These are phyloP conservation scores for Pleuronectes platessa DNA, from an alignment of 2,113 vertebrate genomes.

Conservation along the genomic window DNA sequence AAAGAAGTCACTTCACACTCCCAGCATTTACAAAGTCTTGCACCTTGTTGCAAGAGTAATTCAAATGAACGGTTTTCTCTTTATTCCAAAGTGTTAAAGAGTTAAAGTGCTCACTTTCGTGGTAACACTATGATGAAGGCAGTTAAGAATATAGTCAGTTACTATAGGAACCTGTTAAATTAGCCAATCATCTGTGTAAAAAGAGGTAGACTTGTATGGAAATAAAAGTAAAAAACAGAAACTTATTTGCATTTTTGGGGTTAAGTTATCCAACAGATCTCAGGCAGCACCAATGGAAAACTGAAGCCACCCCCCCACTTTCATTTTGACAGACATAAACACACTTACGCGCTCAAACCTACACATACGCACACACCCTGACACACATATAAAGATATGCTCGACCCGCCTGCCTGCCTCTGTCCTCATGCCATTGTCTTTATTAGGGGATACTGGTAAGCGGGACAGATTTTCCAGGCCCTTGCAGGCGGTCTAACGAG, in stretches of 20 bases:
- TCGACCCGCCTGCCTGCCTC: slow-evolving; percentile 64
- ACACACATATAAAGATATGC: slow-evolving; percentile 52
- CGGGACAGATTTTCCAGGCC: slow-evolving; percentile 76
- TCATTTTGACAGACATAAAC: slow-evolving; percentile 71
- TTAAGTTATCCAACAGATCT: slow-evolving; percentile 46
- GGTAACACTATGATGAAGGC: background rate
- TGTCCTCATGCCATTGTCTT: slow-evolving; percentile 72
- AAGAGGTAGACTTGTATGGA: slow-evolving; percentile 29
- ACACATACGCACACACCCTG: slow-evolving; percentile 42
- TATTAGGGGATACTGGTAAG: slow-evolving; percentile 79
- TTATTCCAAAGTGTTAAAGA: slow-evolving; percentile 1
- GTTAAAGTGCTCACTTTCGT: background rate
- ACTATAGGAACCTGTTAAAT: slow-evolving; percentile 15
- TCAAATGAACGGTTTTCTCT: background rate
- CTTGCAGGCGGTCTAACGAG: slow-evolving; percentile 72
- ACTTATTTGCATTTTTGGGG: slow-evolving; percentile 51
- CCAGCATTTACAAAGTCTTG: background rate
- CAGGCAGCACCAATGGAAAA: slow-evolving; percentile 65
- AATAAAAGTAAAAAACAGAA: slow-evolving; percentile 56
- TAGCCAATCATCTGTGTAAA: slow-evolving; percentile 1
- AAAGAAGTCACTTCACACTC: background rate
- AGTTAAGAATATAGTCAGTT: background rate
- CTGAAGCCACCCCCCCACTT: slow-evolving; percentile 62
- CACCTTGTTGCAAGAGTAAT: background rate
- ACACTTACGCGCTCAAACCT: slow-evolving; percentile 18